A percentile compares a stretch with the other conserved stretches of the same genome.
Evolutionary conservation across 1,140 invertebrate species (phyloP).

Genomic region (Radopholus similis): DNA sequence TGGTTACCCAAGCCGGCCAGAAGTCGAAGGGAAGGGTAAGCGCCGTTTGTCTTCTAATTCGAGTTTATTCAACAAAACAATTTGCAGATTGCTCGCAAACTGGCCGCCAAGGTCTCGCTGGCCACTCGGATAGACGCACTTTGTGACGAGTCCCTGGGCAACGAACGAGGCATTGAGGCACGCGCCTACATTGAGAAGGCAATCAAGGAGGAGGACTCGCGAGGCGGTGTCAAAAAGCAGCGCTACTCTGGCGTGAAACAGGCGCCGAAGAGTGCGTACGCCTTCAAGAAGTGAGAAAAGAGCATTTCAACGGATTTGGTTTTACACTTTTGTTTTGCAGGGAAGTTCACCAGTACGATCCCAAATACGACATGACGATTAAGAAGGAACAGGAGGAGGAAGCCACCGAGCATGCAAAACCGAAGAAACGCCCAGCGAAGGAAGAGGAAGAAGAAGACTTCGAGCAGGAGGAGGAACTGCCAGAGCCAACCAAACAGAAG

Average conservation of each 20-base stretch:
- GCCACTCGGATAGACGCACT: conserved; percentile 91
- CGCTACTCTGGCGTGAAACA: conserved; percentile 31
- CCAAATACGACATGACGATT: conserved; percentile 30
- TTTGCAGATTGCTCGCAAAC: conserved; percentile 83
- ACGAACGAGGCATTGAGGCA: conserved; percentile 46
- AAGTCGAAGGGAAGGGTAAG: conserved; percentile 82
- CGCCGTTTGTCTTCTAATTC: conserved; percentile 13
- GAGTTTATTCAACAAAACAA: conserved; percentile 14
- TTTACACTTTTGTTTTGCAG: conserved; percentile 30
- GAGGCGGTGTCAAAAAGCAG: conserved; percentile 23
- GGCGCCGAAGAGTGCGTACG: conserved; percentile 34
- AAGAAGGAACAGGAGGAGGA: conserved; percentile 24
- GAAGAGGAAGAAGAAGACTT: background rate
- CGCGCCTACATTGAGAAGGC: conserved; percentile 50
- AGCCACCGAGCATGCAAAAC: conserved; percentile 23
- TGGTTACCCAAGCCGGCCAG: conserved; percentile 79
- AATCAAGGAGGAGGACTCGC: conserved; percentile 49
- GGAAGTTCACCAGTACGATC: conserved; percentile 49
- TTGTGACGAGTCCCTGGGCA: conserved; percentile 68
- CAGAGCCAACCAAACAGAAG: background rate
- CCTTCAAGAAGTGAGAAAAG: conserved; percentile 51
- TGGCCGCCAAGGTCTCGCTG: conserved; percentile 89
- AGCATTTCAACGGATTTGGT: background rate
- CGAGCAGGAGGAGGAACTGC: background rate
- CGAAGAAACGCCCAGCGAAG: conserved; percentile 11